phyloP scores from a whole-genome alignment of 2,113 vertebrate species.

The Geococcyx californianus region DNA sequence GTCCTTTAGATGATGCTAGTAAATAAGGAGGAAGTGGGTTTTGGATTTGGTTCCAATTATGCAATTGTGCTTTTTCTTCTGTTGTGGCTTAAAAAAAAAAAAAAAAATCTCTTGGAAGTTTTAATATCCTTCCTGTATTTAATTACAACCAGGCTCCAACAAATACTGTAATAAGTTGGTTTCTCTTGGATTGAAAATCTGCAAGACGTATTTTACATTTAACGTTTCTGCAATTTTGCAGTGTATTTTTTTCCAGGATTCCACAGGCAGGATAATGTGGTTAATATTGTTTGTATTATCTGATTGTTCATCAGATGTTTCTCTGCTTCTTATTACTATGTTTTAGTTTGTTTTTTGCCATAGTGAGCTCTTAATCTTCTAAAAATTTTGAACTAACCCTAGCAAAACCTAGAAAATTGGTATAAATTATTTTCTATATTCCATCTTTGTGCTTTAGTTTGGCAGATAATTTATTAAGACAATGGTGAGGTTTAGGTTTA shows the following conservation, averaged over 20 bases:
- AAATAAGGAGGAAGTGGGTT: constrained; percentile 83
- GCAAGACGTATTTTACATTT: constrained; percentile 53
- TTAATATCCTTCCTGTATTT: constrained; percentile 82
- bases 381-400: background rate
- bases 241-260: background rate
- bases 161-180: constrained; percentile 60
- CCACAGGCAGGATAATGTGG: background rate
- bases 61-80: constrained; percentile 77
- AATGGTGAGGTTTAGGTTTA: background rate
- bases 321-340: constrained; percentile 12
- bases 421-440: background rate
- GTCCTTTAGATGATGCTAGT: constrained; percentile 80
- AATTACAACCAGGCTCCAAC: constrained; percentile 76
- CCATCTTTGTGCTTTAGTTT: background rate
- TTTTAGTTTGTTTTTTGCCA: background rate
- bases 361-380: background rate
- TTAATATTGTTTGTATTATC: constrained; percentile 24
- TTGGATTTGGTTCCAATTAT: constrained; percentile 81
- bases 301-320: constrained; percentile 23
- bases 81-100: constrained; percentile 81
- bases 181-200: constrained; percentile 49
- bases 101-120: constrained; percentile 76
- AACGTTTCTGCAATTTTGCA: constrained; percentile 30
- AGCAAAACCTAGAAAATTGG: background rate
- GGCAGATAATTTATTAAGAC: background rate